phyloP scores from a whole-genome alignment of 2,888 invertebrate species.

The Cistogaster globosa region DNA sequence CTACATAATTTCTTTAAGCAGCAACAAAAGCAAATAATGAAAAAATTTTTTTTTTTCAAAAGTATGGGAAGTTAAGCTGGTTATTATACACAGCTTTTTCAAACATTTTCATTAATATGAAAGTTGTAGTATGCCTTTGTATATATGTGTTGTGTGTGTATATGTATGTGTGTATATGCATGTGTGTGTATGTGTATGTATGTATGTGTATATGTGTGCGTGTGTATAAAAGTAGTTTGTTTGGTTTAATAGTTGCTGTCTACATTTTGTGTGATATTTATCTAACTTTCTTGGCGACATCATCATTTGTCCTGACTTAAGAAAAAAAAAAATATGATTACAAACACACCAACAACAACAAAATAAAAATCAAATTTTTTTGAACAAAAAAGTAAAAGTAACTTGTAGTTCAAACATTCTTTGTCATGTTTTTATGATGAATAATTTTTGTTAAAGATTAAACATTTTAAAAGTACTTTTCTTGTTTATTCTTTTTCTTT shows the following conservation, averaged over 20 bases:
- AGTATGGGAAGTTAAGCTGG: background rate
- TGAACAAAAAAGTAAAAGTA: background rate
- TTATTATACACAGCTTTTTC: background rate
- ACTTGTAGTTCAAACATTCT: constrained; percentile 32
- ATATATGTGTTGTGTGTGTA: too few species aligned
- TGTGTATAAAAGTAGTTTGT: background rate
- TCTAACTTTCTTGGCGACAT: constrained; percentile 67
- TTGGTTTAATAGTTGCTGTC: constrained; percentile 6
- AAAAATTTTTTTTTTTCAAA: too few species aligned
- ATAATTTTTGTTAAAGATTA: constrained; percentile 42
- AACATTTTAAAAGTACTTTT: background rate
- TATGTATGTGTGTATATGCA: too few species aligned
- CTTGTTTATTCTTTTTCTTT: background rate
- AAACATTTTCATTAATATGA: too few species aligned
- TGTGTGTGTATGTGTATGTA: too few species aligned
- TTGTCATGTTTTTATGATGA: constrained; percentile 50
- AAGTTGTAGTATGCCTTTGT: too few species aligned
- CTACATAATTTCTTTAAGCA: background rate
- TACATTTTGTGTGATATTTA: constrained; percentile 42
- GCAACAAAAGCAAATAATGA: background rate
- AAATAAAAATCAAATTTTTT: background rate
- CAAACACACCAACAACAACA: background rate
- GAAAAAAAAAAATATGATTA: background rate
- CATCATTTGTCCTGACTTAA: constrained; percentile 44
- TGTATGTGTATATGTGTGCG: too few species aligned